Evolutionary conservation across 2,888 invertebrate species (phyloP), one percentile per base, ranked within the genome.

Genomic region (Eupeodes luniger): DNA sequence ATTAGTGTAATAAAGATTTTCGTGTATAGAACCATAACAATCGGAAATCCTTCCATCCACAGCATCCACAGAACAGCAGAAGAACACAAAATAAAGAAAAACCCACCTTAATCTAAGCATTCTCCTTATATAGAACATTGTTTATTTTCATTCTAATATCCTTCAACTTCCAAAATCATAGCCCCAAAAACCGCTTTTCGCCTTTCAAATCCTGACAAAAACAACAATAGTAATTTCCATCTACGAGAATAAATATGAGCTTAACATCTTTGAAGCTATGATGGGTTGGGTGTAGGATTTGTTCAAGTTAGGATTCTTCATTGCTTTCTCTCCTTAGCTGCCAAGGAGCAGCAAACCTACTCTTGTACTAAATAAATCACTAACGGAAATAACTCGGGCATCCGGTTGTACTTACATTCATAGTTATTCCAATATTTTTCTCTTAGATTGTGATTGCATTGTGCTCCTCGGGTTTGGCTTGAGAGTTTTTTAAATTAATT

Each of bases 401-500:
- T 84, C 75, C 80, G 62, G 62, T 64, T 40, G 40, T 40, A 61
- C 9, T 7, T 40, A 40, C 14, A 14, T 6, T 5, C 7, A 67
- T 67, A 70, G 74, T 79, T 67, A 72, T 77, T 64, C 64, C 11
- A 64, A 72, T 79, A 62, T 62, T 62, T 61, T 55, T 36, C 53
- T 57, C 57, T 1, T 27, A 49, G 49, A 27, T 51, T 74, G 62
- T 79, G 36, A 27, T 51, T 74, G 75, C 84, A 79, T 79, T 79
- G 74, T 75, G 74, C 27, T 27, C 27, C 27, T 27, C 27, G 27
- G 27, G 27, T 2, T 75, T 84, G 80, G 80, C 12, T 55, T 62
- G 57, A 67, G 66, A 34, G 59, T 34, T 40, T 74, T 74, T 84
- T 69, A 80, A 84, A 84, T 84, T 79, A 84, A 84, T 84, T 84